Evolutionary conservation across 2,888 invertebrate genomes (phyloP), one percentile per base, ranked within the genome.

Genomic region (Mechanitis mazaeus): DNA sequence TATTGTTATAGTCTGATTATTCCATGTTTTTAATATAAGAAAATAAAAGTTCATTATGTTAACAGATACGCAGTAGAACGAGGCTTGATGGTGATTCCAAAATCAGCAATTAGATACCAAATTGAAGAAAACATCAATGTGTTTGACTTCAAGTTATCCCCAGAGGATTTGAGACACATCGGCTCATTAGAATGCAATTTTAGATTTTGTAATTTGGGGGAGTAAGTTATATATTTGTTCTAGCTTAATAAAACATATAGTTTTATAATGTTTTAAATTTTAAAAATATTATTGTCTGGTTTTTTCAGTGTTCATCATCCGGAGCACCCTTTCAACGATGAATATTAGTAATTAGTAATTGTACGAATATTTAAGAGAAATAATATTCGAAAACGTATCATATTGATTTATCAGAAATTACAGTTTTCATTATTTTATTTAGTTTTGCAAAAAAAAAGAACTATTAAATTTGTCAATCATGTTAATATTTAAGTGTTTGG

Each of bases 181-280:
- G 91, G 93, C 71, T 82, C 84, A 9, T 92, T 95, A 58, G 92
- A 95, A 69, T 91, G 93, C 69, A 93, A 93, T 75, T 92, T 92
- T 50, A 91, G 93, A 67, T 82, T 92, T 65, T 91, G 92, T 59
- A 87, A 91, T 7, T 85, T 91, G 75, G 66, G 72, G 12, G 85
- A 83, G 92, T 93, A 83, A 91, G 89, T 86, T 6, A 35, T 5
- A 35, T 42, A 64, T 38, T 38, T 38, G 38, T 38, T 38, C 38
- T 1, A 2, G 38, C 35, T 35, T 35, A 2, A 5, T 35, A 35
- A 35, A 35, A 35, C 1, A 5, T 5, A 35, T 35, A 35, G 20
- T 20, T 20, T 20, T 20, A 20, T 20, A 20, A 20, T 20, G 20
- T 20, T 20, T 20, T 20, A 20, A 20, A 20, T 20, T 20, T 20